phyloP scores from a whole-genome alignment of 2,888 invertebrate species.

The Erpobdella octoculata region DNA sequence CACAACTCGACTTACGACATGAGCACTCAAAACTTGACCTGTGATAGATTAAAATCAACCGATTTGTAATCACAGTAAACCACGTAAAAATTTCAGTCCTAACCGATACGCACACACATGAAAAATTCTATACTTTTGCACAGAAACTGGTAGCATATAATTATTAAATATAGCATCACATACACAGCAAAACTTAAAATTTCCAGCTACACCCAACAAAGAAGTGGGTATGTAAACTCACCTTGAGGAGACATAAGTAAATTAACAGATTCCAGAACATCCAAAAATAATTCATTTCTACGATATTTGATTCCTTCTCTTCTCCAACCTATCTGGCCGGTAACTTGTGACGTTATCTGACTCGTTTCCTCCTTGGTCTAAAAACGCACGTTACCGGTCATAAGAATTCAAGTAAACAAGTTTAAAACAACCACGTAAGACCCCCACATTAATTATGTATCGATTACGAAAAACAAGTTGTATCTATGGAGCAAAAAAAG shows the following conservation, averaged over 20 bases:
- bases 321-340: constrained; percentile 97
- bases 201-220: background rate
- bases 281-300: constrained; percentile 93
- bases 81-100: background rate
- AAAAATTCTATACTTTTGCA: background rate
- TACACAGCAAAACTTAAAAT: too few species aligned
- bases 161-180: too few species aligned
- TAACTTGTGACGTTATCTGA: constrained; percentile 93
- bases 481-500: too few species aligned
- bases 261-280: constrained; percentile 97
- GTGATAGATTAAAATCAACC: background rate
- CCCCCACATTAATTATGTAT: background rate
- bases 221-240: constrained; percentile 44
- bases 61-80: too few species aligned
- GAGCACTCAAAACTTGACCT: constrained; percentile 95
- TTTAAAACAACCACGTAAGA: background rate
- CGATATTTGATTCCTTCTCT: constrained; percentile 98
- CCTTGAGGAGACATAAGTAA: constrained; percentile 98
- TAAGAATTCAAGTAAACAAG: too few species aligned
- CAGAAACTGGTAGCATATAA: too few species aligned
- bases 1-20: constrained; percentile 97
- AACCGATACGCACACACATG: background rate
- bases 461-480: background rate
- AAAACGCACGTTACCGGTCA: too few species aligned
- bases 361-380: constrained; percentile 98